phyloP scores from a whole-genome alignment of 2,113 vertebrate species.

The Sylvia atricapilla region DNA sequence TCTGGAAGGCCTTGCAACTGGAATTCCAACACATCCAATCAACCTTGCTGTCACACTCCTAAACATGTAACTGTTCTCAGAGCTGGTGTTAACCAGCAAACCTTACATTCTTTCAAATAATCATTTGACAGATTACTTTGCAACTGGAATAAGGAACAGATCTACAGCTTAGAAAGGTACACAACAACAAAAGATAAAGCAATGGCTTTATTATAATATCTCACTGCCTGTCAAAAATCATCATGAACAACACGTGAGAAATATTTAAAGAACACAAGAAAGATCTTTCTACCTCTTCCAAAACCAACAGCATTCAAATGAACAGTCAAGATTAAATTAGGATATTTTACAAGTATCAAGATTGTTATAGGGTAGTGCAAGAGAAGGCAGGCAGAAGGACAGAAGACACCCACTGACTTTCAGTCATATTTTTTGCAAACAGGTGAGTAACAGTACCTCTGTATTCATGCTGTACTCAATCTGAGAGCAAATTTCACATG shows the following conservation, averaged over 20 bases:
- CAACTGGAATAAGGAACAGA: not conserved
- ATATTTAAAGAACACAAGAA: not conserved
- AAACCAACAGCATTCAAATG: not conserved
- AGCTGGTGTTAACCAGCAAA: not conserved
- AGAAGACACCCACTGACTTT: not conserved
- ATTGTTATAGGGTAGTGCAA: not conserved
- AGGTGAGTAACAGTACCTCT: not conserved
- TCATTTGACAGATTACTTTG: not conserved
- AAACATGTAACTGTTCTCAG: not conserved
- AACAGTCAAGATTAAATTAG: not conserved
- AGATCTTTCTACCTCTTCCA: not conserved
- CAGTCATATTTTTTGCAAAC: not conserved
- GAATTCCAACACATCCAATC: accelerated
- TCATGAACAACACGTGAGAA: not conserved
- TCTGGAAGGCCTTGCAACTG: not conserved
- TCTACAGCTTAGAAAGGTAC: not conserved
- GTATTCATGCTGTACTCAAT: not conserved
- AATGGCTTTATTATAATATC: not conserved
- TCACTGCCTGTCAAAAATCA: not conserved
- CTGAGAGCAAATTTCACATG: not conserved
- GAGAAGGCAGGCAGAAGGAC: not conserved
- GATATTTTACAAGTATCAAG: not conserved
- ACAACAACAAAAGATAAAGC: not conserved
- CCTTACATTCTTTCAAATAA: not conserved
- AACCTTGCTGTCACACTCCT: not conserved